Evolutionary conservation across 2,888 invertebrate species (phyloP).

Genomic region (Chromoteleia sp.): DNA sequence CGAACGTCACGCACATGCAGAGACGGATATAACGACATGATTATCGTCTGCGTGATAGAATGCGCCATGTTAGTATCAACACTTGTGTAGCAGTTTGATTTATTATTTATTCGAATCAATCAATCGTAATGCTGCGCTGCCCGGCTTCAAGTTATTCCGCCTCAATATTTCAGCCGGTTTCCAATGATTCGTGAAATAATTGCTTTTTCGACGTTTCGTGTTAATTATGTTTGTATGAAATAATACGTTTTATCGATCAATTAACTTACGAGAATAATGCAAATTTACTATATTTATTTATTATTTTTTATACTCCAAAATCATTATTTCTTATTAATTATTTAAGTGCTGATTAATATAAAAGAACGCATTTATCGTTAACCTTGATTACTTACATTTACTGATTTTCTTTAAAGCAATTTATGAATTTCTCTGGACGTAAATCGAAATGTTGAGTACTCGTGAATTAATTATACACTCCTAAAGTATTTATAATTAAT

Average conservation of each 20-base stretch:
- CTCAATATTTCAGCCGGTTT: slow-evolving; percentile 42
- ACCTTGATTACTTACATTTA: too few species aligned
- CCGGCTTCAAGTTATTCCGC: slow-evolving; percentile 47
- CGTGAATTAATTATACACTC: too few species aligned
- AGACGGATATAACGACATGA: slow-evolving; percentile 66
- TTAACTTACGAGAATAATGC: slow-evolving; percentile 13
- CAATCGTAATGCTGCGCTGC: slow-evolving; percentile 50
- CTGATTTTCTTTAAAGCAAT: too few species aligned
- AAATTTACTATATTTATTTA: too few species aligned
- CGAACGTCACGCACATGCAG: slow-evolving; percentile 69
- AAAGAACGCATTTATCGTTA: too few species aligned
- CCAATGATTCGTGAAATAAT: slow-evolving; percentile 43
- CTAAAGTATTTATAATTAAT: too few species aligned
- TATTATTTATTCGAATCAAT: slow-evolving; percentile 68
- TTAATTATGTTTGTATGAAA: slow-evolving; percentile 30
- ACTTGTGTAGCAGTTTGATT: slow-evolving; percentile 60
- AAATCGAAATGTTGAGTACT: too few species aligned
- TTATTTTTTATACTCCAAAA: too few species aligned
- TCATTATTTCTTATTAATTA: too few species aligned
- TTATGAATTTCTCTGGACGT: too few species aligned
- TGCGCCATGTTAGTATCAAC: slow-evolving; percentile 64
- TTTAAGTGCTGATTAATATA: too few species aligned
- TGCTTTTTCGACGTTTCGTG: slow-evolving; percentile 38
- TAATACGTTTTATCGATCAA: slow-evolving; percentile 6
- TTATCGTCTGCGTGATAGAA: slow-evolving; percentile 67